Evolutionary conservation across 2,888 invertebrate species (phyloP).

Genomic region (Leptogaster cylindrica): DNA sequence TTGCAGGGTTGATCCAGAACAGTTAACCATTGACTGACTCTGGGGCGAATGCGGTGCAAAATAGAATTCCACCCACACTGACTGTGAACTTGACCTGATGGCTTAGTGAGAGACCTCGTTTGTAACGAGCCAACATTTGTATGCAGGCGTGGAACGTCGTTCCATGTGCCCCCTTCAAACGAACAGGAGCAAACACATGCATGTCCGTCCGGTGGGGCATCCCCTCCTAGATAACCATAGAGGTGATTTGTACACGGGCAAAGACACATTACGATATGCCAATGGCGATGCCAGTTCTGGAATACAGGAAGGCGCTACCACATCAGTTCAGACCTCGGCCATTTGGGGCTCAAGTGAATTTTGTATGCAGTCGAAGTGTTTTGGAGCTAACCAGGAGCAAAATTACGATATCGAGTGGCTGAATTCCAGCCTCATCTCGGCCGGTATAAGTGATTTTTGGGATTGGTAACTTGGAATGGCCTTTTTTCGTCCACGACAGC

Average conservation of each 20-base stretch:
- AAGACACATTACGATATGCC: constrained; percentile 9
- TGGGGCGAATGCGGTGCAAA: constrained; percentile 37
- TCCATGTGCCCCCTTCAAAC: constrained; percentile 34
- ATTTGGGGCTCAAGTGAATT: not conserved
- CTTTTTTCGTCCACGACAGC: too few relatives aligned
- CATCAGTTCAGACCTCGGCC: not conserved
- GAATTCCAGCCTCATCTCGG: too few relatives aligned
- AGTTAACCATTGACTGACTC: constrained; percentile 24
- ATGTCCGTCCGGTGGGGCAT: too few relatives aligned
- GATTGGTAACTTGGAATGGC: too few relatives aligned
- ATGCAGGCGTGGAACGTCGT: constrained; percentile 39
- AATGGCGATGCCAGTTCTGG: not conserved
- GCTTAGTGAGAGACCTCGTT: constrained; percentile 45
- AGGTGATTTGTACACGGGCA: constrained; percentile 30
- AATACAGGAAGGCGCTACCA: not conserved
- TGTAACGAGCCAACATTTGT: constrained; percentile 42
- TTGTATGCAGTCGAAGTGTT: constrained; percentile 16
- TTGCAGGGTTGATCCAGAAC: not conserved
- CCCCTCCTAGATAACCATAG: constrained; percentile 24
- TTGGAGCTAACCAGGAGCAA: constrained; percentile 4
- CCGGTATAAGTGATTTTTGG: too few relatives aligned
- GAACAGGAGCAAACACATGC: constrained; percentile 21
- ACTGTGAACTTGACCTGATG: constrained; percentile 47
- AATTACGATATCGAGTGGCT: constrained; percentile 7
- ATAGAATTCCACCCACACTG: constrained; percentile 44